Percentiles rank a stretch among this genome's conserved stretches.
phyloP scores from a whole-genome alignment of 2,888 invertebrate genomes.

The Hypsopygia costalis region DNA sequence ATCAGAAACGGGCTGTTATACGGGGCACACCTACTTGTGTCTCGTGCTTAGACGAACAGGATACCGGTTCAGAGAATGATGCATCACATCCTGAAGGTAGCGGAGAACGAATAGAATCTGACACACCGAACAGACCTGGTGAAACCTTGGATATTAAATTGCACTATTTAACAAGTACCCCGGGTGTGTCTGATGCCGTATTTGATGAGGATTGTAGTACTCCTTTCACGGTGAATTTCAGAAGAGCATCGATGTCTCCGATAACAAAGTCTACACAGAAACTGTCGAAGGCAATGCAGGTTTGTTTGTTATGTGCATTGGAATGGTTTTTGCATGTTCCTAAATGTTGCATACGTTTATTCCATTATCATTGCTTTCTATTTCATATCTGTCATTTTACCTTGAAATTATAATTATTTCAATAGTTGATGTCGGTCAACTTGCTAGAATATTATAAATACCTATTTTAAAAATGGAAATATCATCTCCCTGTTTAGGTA shows the following conservation, averaged over 20 bases:
- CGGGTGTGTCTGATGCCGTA: slow-evolving; percentile 49
- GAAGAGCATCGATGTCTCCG: slow-evolving; percentile 91
- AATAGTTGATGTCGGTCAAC: too few relatives aligned
- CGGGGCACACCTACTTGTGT: slow-evolving; percentile 66
- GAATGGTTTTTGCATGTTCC: too few relatives aligned
- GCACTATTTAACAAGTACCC: slow-evolving; percentile 70
- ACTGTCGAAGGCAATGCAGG: slow-evolving; percentile 94
- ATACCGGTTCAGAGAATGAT: slow-evolving; percentile 49
- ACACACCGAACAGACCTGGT: slow-evolving; percentile 51
- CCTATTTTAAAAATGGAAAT: too few relatives aligned
- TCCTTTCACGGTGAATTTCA: slow-evolving; percentile 67
- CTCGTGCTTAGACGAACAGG: slow-evolving; percentile 65
- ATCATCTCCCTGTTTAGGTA: too few relatives aligned
- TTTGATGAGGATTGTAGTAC: slow-evolving; percentile 57
- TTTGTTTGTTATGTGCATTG: slow-evolving; percentile 55
- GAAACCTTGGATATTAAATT: slow-evolving; percentile 32
- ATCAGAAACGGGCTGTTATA: slow-evolving; percentile 54
- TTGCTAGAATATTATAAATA: too few relatives aligned
- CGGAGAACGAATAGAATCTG: slow-evolving; percentile 22
- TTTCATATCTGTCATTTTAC: too few relatives aligned
- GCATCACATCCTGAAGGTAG: slow-evolving; percentile 27
- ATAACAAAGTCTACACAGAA: slow-evolving; percentile 93
- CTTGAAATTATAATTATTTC: too few relatives aligned
- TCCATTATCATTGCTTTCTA: too few relatives aligned
- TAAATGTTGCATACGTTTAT: too few relatives aligned